Conservation (phyloP, 2,797 vertebrate species). For the Corythornis leucogaster region DNA sequence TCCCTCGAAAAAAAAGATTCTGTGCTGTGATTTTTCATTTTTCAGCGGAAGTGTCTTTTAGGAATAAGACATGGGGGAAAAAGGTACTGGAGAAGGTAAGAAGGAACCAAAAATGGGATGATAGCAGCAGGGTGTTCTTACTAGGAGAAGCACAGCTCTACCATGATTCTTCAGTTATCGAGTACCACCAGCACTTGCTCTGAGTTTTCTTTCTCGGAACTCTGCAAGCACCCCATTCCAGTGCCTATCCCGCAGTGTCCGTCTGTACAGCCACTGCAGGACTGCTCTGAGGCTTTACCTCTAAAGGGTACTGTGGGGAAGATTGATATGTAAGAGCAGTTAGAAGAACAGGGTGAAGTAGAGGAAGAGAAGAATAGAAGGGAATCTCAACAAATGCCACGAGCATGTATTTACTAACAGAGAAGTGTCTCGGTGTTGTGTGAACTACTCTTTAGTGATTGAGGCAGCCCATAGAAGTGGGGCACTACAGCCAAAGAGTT, state of each 20-base stretch:
- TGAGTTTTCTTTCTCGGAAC: background rate
- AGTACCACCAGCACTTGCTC: background rate
- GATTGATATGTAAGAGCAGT: background rate
- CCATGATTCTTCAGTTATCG: background rate
- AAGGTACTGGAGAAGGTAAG: background rate
- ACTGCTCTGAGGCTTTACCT: background rate
- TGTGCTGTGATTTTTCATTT: background rate
- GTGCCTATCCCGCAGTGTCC: background rate
- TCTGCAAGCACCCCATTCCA: background rate
- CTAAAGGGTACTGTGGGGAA: background rate
- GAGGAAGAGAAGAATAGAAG: background rate
- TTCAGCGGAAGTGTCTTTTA: background rate
- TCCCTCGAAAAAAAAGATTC: background rate
- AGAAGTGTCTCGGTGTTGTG: background rate
- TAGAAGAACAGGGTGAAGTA: background rate
- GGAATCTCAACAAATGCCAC: background rate
- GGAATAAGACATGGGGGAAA: background rate
- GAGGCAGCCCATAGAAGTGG: background rate
- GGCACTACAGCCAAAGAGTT: background rate
- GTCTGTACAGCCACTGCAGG: background rate
- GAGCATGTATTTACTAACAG: background rate
- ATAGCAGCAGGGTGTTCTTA: background rate
- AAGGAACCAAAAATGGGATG: background rate
- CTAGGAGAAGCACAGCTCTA: background rate
- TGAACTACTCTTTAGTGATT: background rate